Percentiles rank a stretch among this genome's conserved stretches.
Conservation (phyloP, 1,140 invertebrate genomes). For the Drosophila pseudoobscura region DNA sequence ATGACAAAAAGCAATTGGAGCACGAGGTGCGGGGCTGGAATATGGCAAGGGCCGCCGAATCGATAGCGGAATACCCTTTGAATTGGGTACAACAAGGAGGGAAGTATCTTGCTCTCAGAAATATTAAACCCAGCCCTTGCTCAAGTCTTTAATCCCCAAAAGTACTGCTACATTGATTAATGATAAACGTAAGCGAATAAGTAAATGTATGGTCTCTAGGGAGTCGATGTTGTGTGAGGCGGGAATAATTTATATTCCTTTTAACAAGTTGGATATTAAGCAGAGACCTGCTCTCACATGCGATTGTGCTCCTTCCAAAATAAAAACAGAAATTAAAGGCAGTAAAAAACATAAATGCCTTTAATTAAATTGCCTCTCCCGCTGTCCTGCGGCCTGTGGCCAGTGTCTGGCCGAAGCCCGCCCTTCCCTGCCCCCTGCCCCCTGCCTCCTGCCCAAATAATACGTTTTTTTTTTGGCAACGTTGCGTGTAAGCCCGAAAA, state of each 20-base stretch:
- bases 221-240: too few relatives aligned
- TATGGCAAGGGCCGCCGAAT: neutral
- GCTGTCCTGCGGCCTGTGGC: slow-evolving; percentile 18
- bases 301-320: neutral
- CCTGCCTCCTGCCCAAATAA: slow-evolving; percentile 1
- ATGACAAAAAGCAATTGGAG: slow-evolving; percentile 52
- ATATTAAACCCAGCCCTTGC: too few relatives aligned
- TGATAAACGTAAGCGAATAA: neutral
- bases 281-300: neutral
- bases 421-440: slow-evolving; percentile 1
- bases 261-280: neutral
- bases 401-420: neutral
- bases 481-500: slow-evolving; percentile 50
- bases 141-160: neutral
- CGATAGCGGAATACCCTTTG: slow-evolving; percentile 19
- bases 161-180: neutral
- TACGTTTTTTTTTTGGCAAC: slow-evolving; percentile 27
- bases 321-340: slow-evolving; percentile 30
- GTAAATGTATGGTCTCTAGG: neutral
- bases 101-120: too few relatives aligned
- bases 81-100: neutral
- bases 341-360: slow-evolving; percentile 68
- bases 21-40: slow-evolving; percentile 26
- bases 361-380: slow-evolving; percentile 67
- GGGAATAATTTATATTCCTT: neutral